phyloP scores from a whole-genome alignment of 2,888 invertebrate genomes.

The Drosophila testacea region DNA sequence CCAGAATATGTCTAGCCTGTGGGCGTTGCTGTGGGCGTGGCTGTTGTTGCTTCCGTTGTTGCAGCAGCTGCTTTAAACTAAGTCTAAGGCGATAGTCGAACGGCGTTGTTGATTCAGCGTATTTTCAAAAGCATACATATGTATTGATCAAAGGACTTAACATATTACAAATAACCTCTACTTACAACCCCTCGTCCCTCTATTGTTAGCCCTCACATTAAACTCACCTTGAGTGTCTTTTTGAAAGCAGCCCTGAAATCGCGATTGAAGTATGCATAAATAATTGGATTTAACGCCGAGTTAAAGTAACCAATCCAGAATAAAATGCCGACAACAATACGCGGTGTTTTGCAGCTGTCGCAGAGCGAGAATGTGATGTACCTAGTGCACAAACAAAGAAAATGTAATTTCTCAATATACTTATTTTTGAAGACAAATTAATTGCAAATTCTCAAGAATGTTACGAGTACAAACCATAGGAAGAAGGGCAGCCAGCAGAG shows the following conservation, averaged over 20 bases:
- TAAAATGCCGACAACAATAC: conserved; percentile 93
- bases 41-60: conserved; percentile 34
- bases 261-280: conserved; percentile 98
- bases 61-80: conserved; percentile 59
- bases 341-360: conserved; percentile 92
- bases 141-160: conserved; percentile 48
- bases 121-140: conserved; percentile 39
- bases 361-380: conserved; percentile 93
- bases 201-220: conserved; percentile 9
- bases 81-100: conserved; percentile 52
- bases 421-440: background rate
- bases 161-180: conserved; percentile 18
- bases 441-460: conserved; percentile 8
- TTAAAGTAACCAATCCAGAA: conserved; percentile 99
- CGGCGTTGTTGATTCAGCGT: conserved; percentile 24
- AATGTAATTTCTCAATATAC: background rate
- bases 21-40: background rate
- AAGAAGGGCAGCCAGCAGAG: conserved; percentile 98
- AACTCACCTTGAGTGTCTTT: conserved; percentile 89
- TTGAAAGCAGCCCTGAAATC: conserved; percentile 98
- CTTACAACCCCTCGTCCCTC: background rate
- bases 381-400: conserved; percentile 86
- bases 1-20: conserved; percentile 43
- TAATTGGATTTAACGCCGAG: conserved; percentile 97
- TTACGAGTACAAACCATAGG: conserved; percentile 88